Base-by-base conservation (phyloP, 2,888 invertebrate species). In the Luperina nickerlii region DNA sequence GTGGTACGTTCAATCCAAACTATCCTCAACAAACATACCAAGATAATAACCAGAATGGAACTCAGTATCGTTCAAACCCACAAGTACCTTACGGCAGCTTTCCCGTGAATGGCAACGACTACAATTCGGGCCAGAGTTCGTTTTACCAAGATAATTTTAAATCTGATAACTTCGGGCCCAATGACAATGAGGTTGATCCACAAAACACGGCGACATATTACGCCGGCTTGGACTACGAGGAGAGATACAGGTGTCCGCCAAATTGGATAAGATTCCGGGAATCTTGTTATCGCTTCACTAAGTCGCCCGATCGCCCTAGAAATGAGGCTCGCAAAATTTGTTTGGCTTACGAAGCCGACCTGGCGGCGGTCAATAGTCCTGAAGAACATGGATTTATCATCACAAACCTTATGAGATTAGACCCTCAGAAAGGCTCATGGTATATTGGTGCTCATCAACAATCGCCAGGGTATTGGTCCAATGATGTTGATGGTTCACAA, bases 301-400 rank as follows among this genome's bases (percentile, higher is more conserved):
- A 98, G 91, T 99, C 99, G 9, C 99, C 99, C 0, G 97, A 98
- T 89, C 98, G 98, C 78, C 98, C 98, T 66, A 98, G 98, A 91
- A 98, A 98, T 89, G 99, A 99, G 90, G 99, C 99, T 0, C 97
- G 98, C 88, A 97, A 97, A 91, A 98, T 98, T 89, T 99, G 99
- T 92, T 98, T 98, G 96, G 98, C 98, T 0, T 98, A 98, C 90
- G 98, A 98, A 91, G 98, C 98, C 2, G 98, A 99, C 92, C 95
- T 99, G 75, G 97, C 98, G 0, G 98, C 98, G 84, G 97, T 99
- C 11, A 98, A 98, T 92, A 98, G 97, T 78, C 96, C 98, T 8
- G 98, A 98, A 81, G 99, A 99, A 93, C 99, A 99, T 96, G 97
- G 98, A 0, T 99, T 99, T 92, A 97, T 99, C 65, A 97, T 98